These are phyloP conservation scores for Denticeps clupeoides DNA, from an alignment of 2,797 vertebrate genomes.

Conservation along the genomic window DNA sequence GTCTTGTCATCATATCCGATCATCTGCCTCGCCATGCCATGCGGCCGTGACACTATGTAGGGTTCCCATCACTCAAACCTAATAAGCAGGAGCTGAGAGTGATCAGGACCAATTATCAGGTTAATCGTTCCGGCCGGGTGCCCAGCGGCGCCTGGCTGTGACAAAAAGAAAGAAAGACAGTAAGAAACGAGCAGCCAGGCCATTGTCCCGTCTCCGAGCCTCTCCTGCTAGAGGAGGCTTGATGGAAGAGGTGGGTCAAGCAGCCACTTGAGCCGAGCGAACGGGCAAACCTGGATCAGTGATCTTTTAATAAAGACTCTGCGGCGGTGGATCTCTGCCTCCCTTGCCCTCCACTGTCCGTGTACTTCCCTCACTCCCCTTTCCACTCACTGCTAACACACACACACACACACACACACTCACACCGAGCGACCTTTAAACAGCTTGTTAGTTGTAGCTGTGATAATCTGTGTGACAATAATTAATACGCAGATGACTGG, in stretches of 20 bases:
- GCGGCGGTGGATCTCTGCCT: neutral
- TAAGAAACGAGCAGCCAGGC: no score
- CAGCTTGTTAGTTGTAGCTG: conserved; percentile 22
- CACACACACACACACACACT: neutral
- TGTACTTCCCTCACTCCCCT: neutral
- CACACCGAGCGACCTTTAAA: conserved; percentile 15
- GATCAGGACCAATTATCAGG: no score
- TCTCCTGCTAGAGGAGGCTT: neutral
- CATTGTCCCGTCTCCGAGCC: neutral
- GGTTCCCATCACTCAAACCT: no score
- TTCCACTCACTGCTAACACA: neutral
- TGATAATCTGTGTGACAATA: conserved; percentile 26
- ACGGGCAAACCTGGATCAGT: neutral
- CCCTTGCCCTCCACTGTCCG: neutral
- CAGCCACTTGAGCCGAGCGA: neutral
- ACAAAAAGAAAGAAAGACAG: no score
- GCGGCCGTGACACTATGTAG: no score
- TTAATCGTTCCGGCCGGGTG: no score
- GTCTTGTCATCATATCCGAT: no score
- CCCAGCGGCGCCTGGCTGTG: no score
- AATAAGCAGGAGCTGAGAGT: no score
- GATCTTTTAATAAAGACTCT: neutral
- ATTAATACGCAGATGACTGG: conserved; percentile 32
- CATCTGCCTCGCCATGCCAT: no score
- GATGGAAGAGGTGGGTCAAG: neutral